Percentiles rank a stretch among this genome's conserved stretches.
Evolutionary conservation across 1,140 invertebrate species (phyloP).

Genomic region (Tribolium castaneum): DNA sequence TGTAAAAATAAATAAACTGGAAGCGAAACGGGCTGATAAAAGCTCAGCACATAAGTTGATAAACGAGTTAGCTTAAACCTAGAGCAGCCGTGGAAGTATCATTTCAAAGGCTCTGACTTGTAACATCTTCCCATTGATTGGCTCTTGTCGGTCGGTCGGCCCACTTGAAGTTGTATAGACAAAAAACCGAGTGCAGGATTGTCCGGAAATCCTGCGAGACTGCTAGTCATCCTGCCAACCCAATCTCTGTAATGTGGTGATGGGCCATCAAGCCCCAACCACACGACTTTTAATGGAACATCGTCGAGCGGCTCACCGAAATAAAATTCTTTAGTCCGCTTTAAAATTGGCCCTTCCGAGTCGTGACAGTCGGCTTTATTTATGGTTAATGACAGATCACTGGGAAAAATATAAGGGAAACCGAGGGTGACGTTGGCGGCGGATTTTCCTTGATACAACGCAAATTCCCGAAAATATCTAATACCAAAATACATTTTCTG

Average conservation of each 20-base stretch:
- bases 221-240: neutral
- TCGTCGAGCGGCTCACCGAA: neutral
- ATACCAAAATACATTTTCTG: constrained; percentile 31
- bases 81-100: neutral
- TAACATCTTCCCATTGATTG: neutral
- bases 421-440: neutral
- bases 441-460: constrained; percentile 11
- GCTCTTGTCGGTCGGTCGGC: neutral
- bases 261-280: neutral
- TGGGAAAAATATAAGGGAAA: neutral
- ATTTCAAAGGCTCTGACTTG: neutral
- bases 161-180: neutral
- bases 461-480: constrained; percentile 24
- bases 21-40: neutral
- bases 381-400: constrained; percentile 16
- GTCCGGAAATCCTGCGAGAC: constrained; percentile 8
- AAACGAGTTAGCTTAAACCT: neutral
- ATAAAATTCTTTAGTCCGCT: constrained; percentile 5
- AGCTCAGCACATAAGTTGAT: neutral
- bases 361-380: neutral
- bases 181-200: constrained; percentile 17
- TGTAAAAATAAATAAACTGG: too few relatives aligned
- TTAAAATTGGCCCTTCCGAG: neutral
- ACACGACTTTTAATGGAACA: constrained; percentile 9
- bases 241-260: neutral